These are phyloP conservation scores for Zoanthus solanderi DNA, from an alignment of 92 coral and sea anemone species.

Conservation along the genomic window DNA sequence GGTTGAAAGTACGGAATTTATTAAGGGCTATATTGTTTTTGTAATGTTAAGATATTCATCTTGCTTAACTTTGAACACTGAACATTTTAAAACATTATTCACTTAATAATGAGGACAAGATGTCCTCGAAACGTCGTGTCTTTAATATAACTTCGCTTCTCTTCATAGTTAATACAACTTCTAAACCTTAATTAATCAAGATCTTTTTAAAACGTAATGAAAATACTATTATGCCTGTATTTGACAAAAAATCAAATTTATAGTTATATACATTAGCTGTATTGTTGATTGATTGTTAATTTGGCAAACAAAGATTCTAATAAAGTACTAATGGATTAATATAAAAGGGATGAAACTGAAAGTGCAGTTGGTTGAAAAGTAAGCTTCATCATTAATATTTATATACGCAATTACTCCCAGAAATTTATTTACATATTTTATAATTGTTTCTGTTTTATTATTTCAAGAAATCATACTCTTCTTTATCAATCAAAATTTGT, in stretches of 20 bases:
- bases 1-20: no score
- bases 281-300: neutral
- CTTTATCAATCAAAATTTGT: neutral
- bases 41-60: no score
- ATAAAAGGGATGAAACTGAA: slow-evolving; percentile 57
- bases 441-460: slow-evolving; percentile 16
- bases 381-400: slow-evolving; percentile 9
- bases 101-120: no score
- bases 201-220: neutral
- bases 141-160: no score
- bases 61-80: no score
- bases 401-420: neutral
- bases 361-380: slow-evolving; percentile 55
- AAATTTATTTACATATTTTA: neutral
- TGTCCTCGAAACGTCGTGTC: no score
- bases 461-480: slow-evolving; percentile 31
- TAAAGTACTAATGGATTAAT: neutral
- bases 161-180: no score
- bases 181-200: no score
- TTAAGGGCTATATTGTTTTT: no score
- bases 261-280: neutral
- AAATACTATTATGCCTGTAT: neutral
- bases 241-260: neutral
- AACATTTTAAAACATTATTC: no score
- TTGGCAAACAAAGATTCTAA: neutral